These are phyloP conservation scores for Platycnemis pennipes DNA, from an alignment of 2,888 invertebrate genomes.

Conservation along the genomic window DNA sequence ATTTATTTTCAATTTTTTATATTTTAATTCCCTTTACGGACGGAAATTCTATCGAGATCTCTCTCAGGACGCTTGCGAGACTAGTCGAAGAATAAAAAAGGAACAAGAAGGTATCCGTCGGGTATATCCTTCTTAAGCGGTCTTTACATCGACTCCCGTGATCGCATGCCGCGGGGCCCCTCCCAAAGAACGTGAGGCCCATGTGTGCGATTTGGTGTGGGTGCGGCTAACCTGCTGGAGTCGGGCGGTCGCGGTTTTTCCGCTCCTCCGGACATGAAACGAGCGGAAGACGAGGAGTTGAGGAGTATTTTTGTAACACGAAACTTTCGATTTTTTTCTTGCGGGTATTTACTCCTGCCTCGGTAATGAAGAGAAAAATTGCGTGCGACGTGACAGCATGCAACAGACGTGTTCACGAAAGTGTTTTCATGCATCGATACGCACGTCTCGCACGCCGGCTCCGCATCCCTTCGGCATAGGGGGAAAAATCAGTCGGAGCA, in stretches of 20 bases:
- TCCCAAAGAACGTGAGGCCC: neutral
- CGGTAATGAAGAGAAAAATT: neutral
- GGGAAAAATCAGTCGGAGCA: neutral
- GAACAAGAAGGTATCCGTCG: neutral
- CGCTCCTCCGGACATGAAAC: neutral
- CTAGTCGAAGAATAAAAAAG: neutral
- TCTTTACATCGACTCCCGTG: neutral
- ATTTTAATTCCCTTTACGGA: neutral
- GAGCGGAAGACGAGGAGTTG: neutral
- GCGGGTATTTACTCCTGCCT: neutral
- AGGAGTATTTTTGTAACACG: neutral
- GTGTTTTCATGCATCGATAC: neutral
- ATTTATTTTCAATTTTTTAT: neutral
- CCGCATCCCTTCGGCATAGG: neutral
- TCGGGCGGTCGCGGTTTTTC: neutral
- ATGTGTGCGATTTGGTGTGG: neutral
- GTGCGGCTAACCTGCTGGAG: neutral
- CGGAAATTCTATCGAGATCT: neutral
- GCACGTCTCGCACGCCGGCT: neutral
- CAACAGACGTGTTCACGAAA: neutral
- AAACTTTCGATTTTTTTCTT: neutral
- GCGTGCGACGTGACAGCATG: neutral
- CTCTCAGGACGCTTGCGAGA: neutral
- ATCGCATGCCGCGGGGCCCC: neutral
- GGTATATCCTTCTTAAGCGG: neutral